Evolutionary conservation across 2,113 vertebrate genomes (phyloP), one percentile per base, ranked within the genome.

Genomic region (Aramus guarauna): DNA sequence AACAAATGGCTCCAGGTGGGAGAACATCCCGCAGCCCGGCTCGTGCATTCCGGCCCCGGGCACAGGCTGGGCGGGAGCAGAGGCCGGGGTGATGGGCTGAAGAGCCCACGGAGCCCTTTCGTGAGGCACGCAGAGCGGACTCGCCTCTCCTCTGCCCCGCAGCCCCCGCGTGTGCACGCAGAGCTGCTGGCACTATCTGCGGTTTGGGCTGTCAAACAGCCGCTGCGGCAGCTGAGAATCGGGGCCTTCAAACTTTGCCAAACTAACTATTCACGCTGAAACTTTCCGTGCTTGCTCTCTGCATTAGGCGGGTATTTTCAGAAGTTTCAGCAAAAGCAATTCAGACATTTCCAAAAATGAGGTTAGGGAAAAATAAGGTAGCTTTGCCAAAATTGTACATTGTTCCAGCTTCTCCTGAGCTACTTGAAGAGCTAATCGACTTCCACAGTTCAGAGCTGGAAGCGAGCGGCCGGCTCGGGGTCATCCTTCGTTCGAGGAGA

Each of bases 281-380:
- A 88, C 80, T 92, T 97, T 96, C 96, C 86, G 12, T 12, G 62
- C 91, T 56, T 15, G 12, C 86, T 90, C 48, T 3, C 96, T 29
- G 66, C 79, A 22, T 26, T 7, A 5, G 15, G 11, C 60, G 14
- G 64, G 80, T 95, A 96, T 97, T 96, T 94, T 92, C 95, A 95
- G 96, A 75, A 71, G 52, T 85, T 92, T 72, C 90, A 95, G 95
- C 92, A 95, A 81, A 96, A 94, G 94, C 89, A 85, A 87, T 63
- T 71, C 90, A 78, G 94, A 48, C 73, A 18, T 67, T 90, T 91
- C 73, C 68, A 85, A 90, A 94, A 92, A 83, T 22, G 84, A 92
- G 94, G 88, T 79, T 94, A 83, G 71, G 88, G 66, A 76, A 93
- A 85, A 92, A 78, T 34, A 63, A 58, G 2, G 78, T 19, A 59